Evolutionary conservation across 2,113 vertebrate genomes (phyloP).

Genomic region (Aphyosemion australe): DNA sequence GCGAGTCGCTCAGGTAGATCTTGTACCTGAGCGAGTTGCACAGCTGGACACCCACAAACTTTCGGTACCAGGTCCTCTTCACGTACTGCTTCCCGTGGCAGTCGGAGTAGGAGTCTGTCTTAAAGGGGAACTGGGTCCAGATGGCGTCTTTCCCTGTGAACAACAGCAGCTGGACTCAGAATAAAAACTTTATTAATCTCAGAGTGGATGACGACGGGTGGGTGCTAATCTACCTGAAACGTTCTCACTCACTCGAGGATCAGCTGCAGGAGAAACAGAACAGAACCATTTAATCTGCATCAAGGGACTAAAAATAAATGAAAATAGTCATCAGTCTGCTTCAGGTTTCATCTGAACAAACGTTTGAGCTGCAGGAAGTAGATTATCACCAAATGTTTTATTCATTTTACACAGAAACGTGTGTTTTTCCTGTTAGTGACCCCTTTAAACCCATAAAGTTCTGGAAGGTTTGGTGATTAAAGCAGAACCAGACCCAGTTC

Average conservation of each 20-base stretch:
- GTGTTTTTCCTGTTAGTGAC: too few relatives aligned
- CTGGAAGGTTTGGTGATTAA: too few relatives aligned
- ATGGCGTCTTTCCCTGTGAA: conserved; percentile 91
- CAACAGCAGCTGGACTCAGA: too few relatives aligned
- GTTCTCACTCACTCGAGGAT: conserved; percentile 91
- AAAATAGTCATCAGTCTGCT: too few relatives aligned
- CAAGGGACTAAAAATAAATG: background rate
- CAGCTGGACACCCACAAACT: conserved; percentile 94
- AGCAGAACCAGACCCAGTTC: too few relatives aligned
- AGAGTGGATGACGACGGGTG: background rate
- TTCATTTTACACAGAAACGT: too few relatives aligned
- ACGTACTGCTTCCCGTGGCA: conserved; percentile 93
- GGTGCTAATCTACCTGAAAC: conserved; percentile 84
- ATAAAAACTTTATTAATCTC: background rate
- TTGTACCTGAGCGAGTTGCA: conserved; percentile 97
- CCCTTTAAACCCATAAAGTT: too few relatives aligned
- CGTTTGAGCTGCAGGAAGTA: too few relatives aligned
- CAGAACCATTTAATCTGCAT: background rate
- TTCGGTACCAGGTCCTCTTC: conserved; percentile 97
- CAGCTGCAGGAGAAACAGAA: conserved; percentile 74
- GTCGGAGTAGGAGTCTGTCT: conserved; percentile 89
- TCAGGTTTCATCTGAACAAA: too few relatives aligned
- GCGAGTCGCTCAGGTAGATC: conserved; percentile 95
- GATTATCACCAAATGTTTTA: too few relatives aligned
- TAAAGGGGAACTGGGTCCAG: conserved; percentile 94